Base-by-base conservation (phyloP, 2,797 vertebrate genomes). In the Naso thynnoides region DNA sequence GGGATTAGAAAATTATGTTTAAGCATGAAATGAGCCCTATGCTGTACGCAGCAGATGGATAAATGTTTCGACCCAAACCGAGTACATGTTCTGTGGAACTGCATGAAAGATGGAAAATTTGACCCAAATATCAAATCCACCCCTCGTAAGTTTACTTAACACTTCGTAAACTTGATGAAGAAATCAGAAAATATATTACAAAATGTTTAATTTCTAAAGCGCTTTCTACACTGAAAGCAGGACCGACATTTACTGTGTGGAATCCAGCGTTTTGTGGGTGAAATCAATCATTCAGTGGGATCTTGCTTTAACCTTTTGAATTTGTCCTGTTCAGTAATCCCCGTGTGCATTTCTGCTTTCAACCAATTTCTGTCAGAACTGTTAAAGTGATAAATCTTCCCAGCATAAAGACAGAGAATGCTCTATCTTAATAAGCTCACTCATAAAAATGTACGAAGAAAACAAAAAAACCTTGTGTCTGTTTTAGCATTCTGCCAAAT, bases 21-120 rank as follows among this genome's bases (percentile, higher is more conserved):
- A 86, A 86, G 83, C 86, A 86, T 89, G 80, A 93, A 94, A 93
- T 88, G 82, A 94, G 84, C 56, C 78, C 68, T 41, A 23, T 82
- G 78, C 70, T 65, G 48, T 52, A 50, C 16, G 29, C 55, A 31
- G 73, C 75, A 73, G 66, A 73, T 59, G 64, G 78, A 89, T 73
- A 61, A 81, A 85, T 87, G 61, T 76, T 88, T 85, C n/a, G 49
- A 72, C 65, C 65, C 58, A 72, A 73, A 59, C 45, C 62, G 18
- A 73, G 81, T 52, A 57, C 50, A 57, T 71, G 56, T 76, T 70
- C 55, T 41, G 13, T 60, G 58, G 72, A 81, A 77, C 71, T 82
- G 71, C 78, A 75, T 67, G 47, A 66, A 47, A 71, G 47, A 55
- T 62, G 52, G 11, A 66, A 59, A 50, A 76, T 79, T 83, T 64